phyloP scores from a whole-genome alignment of 2,113 vertebrate species.

The Melanocharis versteri region DNA sequence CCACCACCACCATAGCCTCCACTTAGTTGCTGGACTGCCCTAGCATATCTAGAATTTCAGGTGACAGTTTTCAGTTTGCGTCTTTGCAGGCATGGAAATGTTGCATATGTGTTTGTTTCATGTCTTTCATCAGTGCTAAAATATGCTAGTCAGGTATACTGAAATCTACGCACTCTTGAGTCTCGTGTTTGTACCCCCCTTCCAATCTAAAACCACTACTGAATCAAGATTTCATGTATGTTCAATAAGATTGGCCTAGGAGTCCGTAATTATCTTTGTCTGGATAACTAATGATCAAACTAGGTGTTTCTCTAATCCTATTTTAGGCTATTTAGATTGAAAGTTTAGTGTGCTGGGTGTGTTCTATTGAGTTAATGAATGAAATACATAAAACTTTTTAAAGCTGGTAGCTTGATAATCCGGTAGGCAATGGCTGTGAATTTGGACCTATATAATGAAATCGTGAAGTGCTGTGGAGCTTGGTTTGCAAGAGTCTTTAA shows the following conservation, averaged over 20 bases:
- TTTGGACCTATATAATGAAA: background rate
- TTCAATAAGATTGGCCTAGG: background rate
- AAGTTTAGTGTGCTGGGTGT: background rate
- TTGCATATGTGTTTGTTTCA: background rate
- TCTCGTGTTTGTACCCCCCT: accelerated
- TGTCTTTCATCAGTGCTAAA: background rate
- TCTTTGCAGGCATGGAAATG: background rate
- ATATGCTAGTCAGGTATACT: background rate
- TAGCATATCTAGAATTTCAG: background rate
- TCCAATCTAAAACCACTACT: background rate
- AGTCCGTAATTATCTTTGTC: background rate
- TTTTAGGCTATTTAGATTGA: background rate
- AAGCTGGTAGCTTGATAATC: background rate
- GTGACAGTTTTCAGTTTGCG: background rate
- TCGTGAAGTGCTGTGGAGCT: background rate
- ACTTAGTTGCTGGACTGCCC: background rate
- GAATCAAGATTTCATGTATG: background rate
- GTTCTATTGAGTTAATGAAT: background rate
- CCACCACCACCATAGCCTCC: background rate
- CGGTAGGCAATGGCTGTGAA: background rate
- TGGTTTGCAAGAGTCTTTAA: background rate
- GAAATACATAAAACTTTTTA: background rate
- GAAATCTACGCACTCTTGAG: accelerated
- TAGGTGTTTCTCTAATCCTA: background rate
- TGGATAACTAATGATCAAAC: background rate